Evolutionary conservation across 1,140 invertebrate species (phyloP).

Genomic region (Bombus impatiens): DNA sequence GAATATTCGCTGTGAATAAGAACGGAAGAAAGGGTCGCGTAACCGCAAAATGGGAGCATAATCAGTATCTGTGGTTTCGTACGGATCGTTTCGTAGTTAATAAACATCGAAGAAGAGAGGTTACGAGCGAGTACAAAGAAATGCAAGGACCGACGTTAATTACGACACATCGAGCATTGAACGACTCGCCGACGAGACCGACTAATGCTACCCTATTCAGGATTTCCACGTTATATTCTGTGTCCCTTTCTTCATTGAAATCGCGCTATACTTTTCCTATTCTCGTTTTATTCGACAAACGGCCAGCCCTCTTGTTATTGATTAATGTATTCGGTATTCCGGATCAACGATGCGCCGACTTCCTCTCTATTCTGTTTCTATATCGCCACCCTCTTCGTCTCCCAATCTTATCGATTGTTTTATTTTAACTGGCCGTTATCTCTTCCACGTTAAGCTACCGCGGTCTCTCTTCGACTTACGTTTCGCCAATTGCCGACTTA

Average conservation of each 20-base stretch:
- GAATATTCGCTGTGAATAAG: neutral
- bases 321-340: constrained; percentile 68
- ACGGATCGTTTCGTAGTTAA: constrained; percentile 22
- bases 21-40: constrained; percentile 5
- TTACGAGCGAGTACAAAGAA: constrained; percentile 13
- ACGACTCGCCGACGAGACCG: constrained; percentile 41
- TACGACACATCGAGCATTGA: constrained; percentile 64
- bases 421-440: constrained; percentile 63
- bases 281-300: constrained; percentile 54
- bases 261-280: constrained; percentile 37
- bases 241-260: constrained; percentile 51
- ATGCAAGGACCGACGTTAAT: constrained; percentile 55
- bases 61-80: neutral
- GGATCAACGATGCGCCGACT: constrained; percentile 62
- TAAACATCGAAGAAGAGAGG: constrained; percentile 31
- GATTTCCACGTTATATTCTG: constrained; percentile 48
- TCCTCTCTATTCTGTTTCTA: constrained; percentile 34
- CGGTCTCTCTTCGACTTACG: constrained; percentile 35
- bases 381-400: neutral
- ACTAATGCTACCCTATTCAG: constrained; percentile 60
- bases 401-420: constrained; percentile 65
- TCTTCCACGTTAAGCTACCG: constrained; percentile 37
- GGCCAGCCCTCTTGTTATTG: constrained; percentile 58
- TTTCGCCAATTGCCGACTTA: constrained; percentile 32
- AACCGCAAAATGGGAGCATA: neutral